Percentiles rank a stretch among this genome's conserved stretches.
phyloP scores from a whole-genome alignment of 64 coral and sea anemone species.

The Actinia equina region DNA sequence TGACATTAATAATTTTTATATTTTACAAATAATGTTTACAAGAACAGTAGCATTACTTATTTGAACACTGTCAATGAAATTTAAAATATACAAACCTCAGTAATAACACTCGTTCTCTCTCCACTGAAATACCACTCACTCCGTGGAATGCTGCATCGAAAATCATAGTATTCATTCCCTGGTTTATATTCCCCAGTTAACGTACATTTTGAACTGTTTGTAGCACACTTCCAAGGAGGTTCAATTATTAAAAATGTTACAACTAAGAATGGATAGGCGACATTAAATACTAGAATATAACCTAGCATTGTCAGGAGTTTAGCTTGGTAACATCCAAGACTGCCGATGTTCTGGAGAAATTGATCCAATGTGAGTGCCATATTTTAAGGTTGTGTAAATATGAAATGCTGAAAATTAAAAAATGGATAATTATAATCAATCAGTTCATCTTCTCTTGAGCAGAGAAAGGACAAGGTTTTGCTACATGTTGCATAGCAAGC shows the following conservation, averaged over 20 bases:
- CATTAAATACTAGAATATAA: constrained; percentile 45
- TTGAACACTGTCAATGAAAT: background rate
- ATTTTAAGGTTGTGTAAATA: background rate
- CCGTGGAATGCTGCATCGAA: constrained; percentile 56
- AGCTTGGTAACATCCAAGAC: constrained; percentile 48
- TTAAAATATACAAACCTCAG: constrained; percentile 33
- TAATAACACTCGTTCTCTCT: constrained; percentile 38
- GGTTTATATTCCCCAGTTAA: constrained; percentile 47
- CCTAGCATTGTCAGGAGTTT: constrained; percentile 28
- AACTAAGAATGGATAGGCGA: constrained; percentile 45
- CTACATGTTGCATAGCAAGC: too few species aligned
- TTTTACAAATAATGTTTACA: too few species aligned
- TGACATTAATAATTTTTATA: too few species aligned
- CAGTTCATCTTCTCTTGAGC: too few species aligned
- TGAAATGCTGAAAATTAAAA: too few species aligned
- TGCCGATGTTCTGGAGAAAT: constrained; percentile 49
- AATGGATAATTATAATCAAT: too few species aligned
- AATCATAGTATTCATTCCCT: constrained; percentile 51
- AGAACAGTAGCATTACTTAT: too few species aligned
- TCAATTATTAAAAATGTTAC: constrained; percentile 54
- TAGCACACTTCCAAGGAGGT: constrained; percentile 63
- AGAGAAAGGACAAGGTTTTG: too few species aligned
- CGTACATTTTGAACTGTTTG: constrained; percentile 55
- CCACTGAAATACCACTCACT: constrained; percentile 50
- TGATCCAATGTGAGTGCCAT: constrained; percentile 65